Conservation (phyloP, 2,888 invertebrate species). For the Parapristionchus giblindavisi region DNA sequence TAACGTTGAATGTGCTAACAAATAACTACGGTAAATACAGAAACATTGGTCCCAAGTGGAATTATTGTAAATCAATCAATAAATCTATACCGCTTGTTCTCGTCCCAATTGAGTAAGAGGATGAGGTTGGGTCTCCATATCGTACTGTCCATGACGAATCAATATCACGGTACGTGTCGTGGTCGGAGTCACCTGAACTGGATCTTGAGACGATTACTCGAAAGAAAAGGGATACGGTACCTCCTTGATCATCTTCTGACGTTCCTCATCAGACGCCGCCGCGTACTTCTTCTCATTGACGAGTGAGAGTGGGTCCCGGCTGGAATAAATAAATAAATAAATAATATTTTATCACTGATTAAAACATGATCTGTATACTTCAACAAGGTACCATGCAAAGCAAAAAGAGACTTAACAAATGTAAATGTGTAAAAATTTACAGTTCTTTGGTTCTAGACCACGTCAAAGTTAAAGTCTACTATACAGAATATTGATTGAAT, state of each 20-base stretch:
- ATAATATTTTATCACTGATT: no score
- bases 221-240: slow-evolving; percentile 15
- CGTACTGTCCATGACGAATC: slow-evolving; percentile 94
- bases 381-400: no score
- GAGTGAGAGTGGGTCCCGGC: slow-evolving; percentile 61
- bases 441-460: no score
- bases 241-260: slow-evolving; percentile 54
- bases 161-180: slow-evolving; percentile 85
- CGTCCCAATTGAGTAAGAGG: slow-evolving; percentile 83
- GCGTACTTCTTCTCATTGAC: slow-evolving; percentile 53
- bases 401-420: no score
- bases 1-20: no score
- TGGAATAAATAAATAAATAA: slow-evolving; percentile 43
- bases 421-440: no score
- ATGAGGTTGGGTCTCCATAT: slow-evolving; percentile 79
- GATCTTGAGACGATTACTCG: not conserved
- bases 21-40: not conserved
- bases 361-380: no score
- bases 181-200: slow-evolving; percentile 48
- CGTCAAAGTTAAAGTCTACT: no score
- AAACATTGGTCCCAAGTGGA: not conserved
- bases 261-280: slow-evolving; percentile 53
- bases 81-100: slow-evolving; percentile 32
- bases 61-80: not conserved
- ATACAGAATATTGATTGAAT: not conserved